Evolutionary conservation across 2,888 invertebrate species (phyloP).

Genomic region (Sclerodermus sp.): DNA sequence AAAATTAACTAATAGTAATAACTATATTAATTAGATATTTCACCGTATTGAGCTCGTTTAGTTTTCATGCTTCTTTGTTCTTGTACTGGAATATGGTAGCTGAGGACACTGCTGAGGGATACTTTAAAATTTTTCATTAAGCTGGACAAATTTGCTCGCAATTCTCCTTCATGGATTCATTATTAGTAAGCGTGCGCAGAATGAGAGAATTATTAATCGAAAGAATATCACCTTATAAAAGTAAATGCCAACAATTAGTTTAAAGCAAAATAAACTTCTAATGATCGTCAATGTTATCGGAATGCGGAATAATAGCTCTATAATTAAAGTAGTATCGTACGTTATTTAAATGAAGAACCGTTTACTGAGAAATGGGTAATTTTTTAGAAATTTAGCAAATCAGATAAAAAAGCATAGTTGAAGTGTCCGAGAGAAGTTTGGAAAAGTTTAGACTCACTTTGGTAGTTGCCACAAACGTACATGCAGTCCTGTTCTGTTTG

Average conservation of each 20-base stretch:
- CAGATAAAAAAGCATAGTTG: too few species aligned
- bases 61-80: constrained; percentile 43
- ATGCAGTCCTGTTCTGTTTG: constrained; percentile 72
- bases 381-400: too few species aligned
- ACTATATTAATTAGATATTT: constrained; percentile 8
- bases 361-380: too few species aligned
- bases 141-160: constrained; percentile 34
- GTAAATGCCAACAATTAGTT: background rate
- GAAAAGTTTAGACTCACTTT: constrained; percentile 51
- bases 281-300: too few species aligned
- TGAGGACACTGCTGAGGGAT: constrained; percentile 52
- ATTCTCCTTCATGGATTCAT: constrained; percentile 30
- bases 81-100: constrained; percentile 51
- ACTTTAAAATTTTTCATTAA: constrained; percentile 49
- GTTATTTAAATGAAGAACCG: too few species aligned
- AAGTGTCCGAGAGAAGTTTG: background rate
- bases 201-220: constrained; percentile 3
- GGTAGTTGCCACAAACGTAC: constrained; percentile 63
- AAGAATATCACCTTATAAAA: background rate
- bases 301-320: too few species aligned
- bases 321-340: too few species aligned
- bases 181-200: constrained; percentile 37
- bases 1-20: background rate
- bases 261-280: too few species aligned
- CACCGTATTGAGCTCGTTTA: constrained; percentile 49